phyloP scores from a whole-genome alignment of 2,888 invertebrate genomes.

The Neuroscelio doddi region DNA sequence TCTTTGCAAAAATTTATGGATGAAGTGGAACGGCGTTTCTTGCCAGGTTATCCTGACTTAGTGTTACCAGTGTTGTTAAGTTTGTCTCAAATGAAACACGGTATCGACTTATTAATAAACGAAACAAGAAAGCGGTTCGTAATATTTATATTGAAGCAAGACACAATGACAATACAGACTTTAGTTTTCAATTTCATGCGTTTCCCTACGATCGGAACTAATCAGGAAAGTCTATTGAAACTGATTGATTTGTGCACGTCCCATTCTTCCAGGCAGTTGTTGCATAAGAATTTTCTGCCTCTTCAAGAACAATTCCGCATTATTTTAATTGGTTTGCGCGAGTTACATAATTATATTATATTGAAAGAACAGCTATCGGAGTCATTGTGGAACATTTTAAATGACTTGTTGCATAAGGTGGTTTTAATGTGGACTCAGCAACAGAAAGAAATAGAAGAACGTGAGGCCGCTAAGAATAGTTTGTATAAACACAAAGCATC shows the following conservation, averaged over 20 bases:
- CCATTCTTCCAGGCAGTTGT: slow-evolving; percentile 66
- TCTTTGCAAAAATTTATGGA: slow-evolving; percentile 76
- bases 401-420: slow-evolving; percentile 76
- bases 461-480: slow-evolving; percentile 83
- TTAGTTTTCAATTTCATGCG: slow-evolving; percentile 73
- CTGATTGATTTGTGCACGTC: slow-evolving; percentile 74
- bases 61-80: slow-evolving; percentile 81
- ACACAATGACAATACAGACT: slow-evolving; percentile 48
- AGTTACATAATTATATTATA: slow-evolving; percentile 79
- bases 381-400: slow-evolving; percentile 72
- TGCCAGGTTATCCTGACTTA: slow-evolving; percentile 85
- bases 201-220: slow-evolving; percentile 72
- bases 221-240: slow-evolving; percentile 64
- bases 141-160: slow-evolving; percentile 54
- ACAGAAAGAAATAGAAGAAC: slow-evolving; percentile 78
- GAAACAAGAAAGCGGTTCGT: slow-evolving; percentile 73
- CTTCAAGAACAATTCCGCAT: slow-evolving; percentile 75
- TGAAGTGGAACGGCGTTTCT: slow-evolving; percentile 75
- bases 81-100: slow-evolving; percentile 79
- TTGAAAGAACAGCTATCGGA: slow-evolving; percentile 74
- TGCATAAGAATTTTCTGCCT: slow-evolving; percentile 69
- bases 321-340: slow-evolving; percentile 80
- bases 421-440: slow-evolving; percentile 85
- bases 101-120: slow-evolving; percentile 76
- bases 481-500: slow-evolving; percentile 81